phyloP scores from a whole-genome alignment of 1,140 invertebrate species.

The Macrostomum lignano region DNA sequence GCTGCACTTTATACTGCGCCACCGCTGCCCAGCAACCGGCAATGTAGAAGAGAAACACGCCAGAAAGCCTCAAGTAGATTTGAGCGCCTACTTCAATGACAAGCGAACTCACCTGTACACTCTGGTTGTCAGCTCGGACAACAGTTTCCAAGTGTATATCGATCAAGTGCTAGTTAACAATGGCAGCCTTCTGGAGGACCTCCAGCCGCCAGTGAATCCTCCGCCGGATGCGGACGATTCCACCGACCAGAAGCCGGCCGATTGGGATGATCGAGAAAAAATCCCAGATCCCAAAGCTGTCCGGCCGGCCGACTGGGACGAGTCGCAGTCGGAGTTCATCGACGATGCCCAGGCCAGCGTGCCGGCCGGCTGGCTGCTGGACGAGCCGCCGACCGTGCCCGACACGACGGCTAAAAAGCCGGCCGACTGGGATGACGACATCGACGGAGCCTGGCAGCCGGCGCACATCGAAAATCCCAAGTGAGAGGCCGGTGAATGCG shows the following conservation, averaged over 20 bases:
- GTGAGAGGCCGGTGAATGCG: too few species aligned
- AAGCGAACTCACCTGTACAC: slow-evolving; percentile 69
- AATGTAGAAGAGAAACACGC: slow-evolving; percentile 36
- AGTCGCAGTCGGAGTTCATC: slow-evolving; percentile 21
- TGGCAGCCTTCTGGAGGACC: slow-evolving; percentile 54
- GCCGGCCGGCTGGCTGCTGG: slow-evolving; percentile 37
- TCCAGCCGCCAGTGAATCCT: slow-evolving; percentile 65
- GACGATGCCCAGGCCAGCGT: slow-evolving; percentile 18
- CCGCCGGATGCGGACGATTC: slow-evolving; percentile 79
- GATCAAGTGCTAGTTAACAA: slow-evolving; percentile 44
- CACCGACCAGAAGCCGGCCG: slow-evolving; percentile 51
- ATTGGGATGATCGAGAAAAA: slow-evolving; percentile 90
- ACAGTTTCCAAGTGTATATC: slow-evolving; percentile 33
- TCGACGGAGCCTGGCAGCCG: slow-evolving; percentile 93
- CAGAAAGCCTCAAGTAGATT: slow-evolving; percentile 43
- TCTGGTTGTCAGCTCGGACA: slow-evolving; percentile 45
- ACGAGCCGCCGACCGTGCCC: slow-evolving; percentile 57
- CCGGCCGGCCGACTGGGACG: slow-evolving; percentile 50
- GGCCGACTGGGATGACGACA: slow-evolving; percentile 78
- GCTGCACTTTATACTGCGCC: slow-evolving; percentile 74
- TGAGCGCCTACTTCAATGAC: slow-evolving; percentile 62
- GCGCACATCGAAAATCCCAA: slow-evolving; percentile 42
- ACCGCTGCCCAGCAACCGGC: slow-evolving; percentile 62
- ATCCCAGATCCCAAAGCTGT: slow-evolving; percentile 54
- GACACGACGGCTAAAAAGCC: slow-evolving; percentile 62